Base-by-base conservation (phyloP, 2,888 invertebrate genomes). In the Pollenia angustigena region DNA sequence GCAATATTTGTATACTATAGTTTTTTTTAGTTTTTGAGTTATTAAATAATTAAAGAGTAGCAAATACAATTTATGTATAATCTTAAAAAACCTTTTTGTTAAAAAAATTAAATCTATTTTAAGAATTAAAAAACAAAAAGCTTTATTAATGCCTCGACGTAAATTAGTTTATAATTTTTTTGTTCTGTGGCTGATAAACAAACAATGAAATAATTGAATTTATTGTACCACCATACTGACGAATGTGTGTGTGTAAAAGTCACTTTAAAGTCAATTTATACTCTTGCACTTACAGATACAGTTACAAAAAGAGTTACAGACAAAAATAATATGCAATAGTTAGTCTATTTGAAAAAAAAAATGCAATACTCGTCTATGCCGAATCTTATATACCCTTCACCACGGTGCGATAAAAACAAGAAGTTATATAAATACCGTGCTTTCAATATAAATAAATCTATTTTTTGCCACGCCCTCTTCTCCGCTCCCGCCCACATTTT, bases 121-220 rank as follows among this genome's bases (percentile, higher is more conserved):
- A 82, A 80, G 78, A 82, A 75, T 48, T 32, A 48, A 68, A 48
- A 60, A 69, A n/a, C n/a, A 40, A 50, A 75, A 75, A 50, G 82
- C 79, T 80, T 83, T 80, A 76, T 86, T 80, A 86, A 79, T 83
- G 71, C 42, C 18, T 18, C 52, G 66, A 76, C 75, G 86, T 82
- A 75, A 83, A 86, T 86, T 86, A 76, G 86, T 86, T 86, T 80
- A 83, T 86, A 83, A 86, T 69, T 44, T 86, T 66, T 79, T 76
- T 81, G 52, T 76, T 54, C 52, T 74, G 66, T 71, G 58, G 54
- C 60, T 81, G 81, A 81, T 71, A 72, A 46, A 68, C 44, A 74
- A 72, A 75, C 71, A 71, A 75, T 69, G 66, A 23, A 68, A 50
- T 66, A 85, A 76, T 50, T 64, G 56, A 72, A 60, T 32, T 32